A percentile compares a stretch with the other conserved stretches of the same genome.
These are phyloP conservation scores for Aspidiotus rigidus DNA, from an alignment of 2,888 invertebrate genomes.

Conservation along the genomic window DNA sequence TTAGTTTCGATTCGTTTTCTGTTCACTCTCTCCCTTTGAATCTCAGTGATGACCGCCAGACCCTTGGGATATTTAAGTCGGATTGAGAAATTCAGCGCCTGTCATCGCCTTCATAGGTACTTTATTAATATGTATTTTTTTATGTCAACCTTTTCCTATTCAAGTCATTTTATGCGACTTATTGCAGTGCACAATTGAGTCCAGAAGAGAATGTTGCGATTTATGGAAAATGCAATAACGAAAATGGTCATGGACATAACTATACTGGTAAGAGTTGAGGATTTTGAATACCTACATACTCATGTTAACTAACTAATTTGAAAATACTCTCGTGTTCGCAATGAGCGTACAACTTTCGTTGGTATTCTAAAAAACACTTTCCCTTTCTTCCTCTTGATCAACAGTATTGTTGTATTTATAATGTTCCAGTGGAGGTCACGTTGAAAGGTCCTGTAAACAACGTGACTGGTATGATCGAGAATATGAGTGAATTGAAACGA, in stretches of 20 bases:
- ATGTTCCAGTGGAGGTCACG: slow-evolving; percentile 70
- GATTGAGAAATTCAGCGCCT: slow-evolving; percentile 77
- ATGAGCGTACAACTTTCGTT: too few relatives aligned
- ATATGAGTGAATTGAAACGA: slow-evolving; percentile 77
- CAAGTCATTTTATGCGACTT: slow-evolving; percentile 31
- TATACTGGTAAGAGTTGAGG: slow-evolving; percentile 64
- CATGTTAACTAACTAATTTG: background rate
- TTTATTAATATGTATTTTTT: slow-evolving; percentile 34
- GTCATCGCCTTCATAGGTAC: slow-evolving; percentile 85
- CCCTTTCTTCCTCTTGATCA: background rate
- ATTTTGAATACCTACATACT: background rate
- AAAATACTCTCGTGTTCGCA: background rate
- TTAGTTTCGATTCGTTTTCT: too few relatives aligned
- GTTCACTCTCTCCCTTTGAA: too few relatives aligned
- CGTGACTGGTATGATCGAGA: slow-evolving; percentile 93
- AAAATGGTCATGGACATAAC: slow-evolving; percentile 96
- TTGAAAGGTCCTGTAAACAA: slow-evolving; percentile 75
- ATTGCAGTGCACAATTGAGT: slow-evolving; percentile 34
- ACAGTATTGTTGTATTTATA: too few relatives aligned
- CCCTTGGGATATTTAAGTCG: slow-evolving; percentile 59
- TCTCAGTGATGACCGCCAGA: background rate
- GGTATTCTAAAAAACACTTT: background rate
- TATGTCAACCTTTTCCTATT: slow-evolving; percentile 24
- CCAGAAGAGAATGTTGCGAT: slow-evolving; percentile 60
- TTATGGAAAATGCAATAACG: slow-evolving; percentile 94